phyloP scores from a whole-genome alignment of 2,888 invertebrate genomes.

The Philereme transversata region DNA sequence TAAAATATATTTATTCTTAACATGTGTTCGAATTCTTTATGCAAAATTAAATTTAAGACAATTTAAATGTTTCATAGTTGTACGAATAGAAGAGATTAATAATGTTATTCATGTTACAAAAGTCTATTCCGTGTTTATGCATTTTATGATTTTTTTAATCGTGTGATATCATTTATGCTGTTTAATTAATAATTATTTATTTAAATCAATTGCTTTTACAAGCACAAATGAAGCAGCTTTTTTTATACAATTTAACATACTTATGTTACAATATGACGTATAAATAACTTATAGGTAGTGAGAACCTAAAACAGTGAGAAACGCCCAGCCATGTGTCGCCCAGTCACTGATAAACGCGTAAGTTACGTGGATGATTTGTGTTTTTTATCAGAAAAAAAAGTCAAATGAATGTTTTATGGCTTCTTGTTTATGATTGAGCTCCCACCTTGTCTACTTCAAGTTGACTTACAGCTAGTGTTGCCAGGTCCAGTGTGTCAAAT shows the following conservation, averaged over 20 bases:
- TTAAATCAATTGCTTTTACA: slow-evolving; percentile 5
- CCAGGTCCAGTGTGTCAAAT: too few relatives aligned
- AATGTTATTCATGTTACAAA: not conserved
- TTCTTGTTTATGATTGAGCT: too few relatives aligned
- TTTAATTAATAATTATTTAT: not conserved
- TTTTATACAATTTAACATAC: slow-evolving; percentile 1
- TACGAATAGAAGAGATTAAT: slow-evolving; percentile 3
- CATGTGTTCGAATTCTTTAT: slow-evolving; percentile 10
- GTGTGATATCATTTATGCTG: slow-evolving; percentile 5
- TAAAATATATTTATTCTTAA: slow-evolving; percentile 15
- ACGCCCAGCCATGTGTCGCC: not conserved
- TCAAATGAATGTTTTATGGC: too few relatives aligned
- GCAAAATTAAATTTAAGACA: slow-evolving; percentile 6
- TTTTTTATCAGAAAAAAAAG: too few relatives aligned
- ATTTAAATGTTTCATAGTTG: slow-evolving; percentile 12
- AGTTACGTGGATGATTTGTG: too few relatives aligned
- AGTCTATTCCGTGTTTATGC: slow-evolving; percentile 9
- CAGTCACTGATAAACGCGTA: too few relatives aligned
- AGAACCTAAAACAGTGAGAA: not conserved
- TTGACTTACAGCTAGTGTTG: too few relatives aligned
- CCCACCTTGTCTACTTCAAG: too few relatives aligned
- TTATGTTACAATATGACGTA: not conserved
- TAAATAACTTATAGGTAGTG: too few relatives aligned
- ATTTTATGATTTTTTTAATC: slow-evolving; percentile 25
- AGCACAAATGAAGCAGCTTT: slow-evolving; percentile 16